phyloP scores from a whole-genome alignment of 2,113 vertebrate genomes.

The Leptobrachium ailaonicum region DNA sequence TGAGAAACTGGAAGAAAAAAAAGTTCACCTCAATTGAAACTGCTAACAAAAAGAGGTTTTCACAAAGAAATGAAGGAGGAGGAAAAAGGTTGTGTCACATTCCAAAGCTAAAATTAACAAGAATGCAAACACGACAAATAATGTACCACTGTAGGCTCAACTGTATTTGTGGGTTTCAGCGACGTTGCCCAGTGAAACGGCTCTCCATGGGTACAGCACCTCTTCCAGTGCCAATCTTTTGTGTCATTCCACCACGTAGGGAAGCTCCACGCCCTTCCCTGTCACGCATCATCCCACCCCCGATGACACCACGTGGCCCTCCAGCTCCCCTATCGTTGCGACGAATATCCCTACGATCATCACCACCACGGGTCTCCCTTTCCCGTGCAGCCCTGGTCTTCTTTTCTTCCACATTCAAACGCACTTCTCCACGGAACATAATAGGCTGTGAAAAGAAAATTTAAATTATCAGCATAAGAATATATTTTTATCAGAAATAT shows the following conservation, averaged over 20 bases:
- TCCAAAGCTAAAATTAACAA: conserved; percentile 92
- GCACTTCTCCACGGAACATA: conserved; percentile 96
- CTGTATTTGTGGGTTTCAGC: conserved; percentile 74
- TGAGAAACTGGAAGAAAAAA: conserved; percentile 78
- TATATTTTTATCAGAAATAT: no score
- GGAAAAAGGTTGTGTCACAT: conserved; percentile 86
- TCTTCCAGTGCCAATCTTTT: conserved; percentile 86
- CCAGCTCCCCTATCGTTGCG: conserved; percentile 87
- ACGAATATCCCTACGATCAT: conserved; percentile 87
- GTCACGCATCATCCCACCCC: conserved; percentile 91
- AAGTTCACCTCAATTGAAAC: conserved; percentile 86
- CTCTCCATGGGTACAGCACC: conserved; percentile 80
- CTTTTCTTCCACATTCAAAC: conserved; percentile 97
- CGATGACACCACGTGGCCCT: conserved; percentile 84
- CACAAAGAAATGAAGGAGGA: conserved; percentile 77
- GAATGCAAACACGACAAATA: conserved; percentile 90
- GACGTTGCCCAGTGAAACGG: conserved; percentile 86
- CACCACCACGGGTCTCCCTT: conserved; percentile 81
- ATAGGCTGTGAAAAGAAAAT: conserved; percentile 79
- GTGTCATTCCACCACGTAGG: conserved; percentile 82
- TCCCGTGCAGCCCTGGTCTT: conserved; percentile 92
- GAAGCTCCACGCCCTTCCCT: conserved; percentile 88
- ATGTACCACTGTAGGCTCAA: conserved; percentile 77
- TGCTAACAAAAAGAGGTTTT: conserved; percentile 82
- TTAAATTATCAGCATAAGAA: no score